Base-by-base conservation (phyloP, 2,113 vertebrate genomes). In the Ammodytes marinus region DNA sequence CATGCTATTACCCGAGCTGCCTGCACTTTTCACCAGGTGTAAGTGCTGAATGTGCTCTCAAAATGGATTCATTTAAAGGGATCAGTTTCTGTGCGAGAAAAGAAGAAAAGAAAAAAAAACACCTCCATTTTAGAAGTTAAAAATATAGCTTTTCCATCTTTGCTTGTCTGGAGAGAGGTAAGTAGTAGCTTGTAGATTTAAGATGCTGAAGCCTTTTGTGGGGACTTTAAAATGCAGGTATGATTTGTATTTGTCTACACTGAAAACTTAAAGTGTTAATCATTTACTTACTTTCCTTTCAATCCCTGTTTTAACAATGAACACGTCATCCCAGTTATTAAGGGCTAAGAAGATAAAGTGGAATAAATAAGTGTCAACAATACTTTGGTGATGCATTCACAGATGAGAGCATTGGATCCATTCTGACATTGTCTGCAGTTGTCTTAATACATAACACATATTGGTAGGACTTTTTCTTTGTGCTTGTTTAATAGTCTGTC, bases 1-100 rank as follows among this genome's bases (percentile, higher is more conserved):
- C 70, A 83, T 82, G 84, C 86, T 77, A 78, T 86, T 90, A 82
- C 82, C 90, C 68, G 71, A 73, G 70, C 85, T 84, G 83, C 74
- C 27, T 58, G 83, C 68, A 58, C 65, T 86, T 86, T 86, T 90
- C 65, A 77, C 79, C 82, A 84, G 77, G 64, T 84, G 75, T 43
- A 76, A 74, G 69, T 49, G 69, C 60, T 49, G 73, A 83, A 86
- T 67, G 74, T 37, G 14, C 75, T 79, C 80, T 84, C 70, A 81
- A 73, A 88, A 80, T 85, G 64, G 79, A 79, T 82, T 85, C 68
- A 77, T 84, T 54, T 72, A 59, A 81, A 75, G 46, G 68, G 76
- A 89, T 88, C 71, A 71, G 8, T 67, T 83, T 84, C 27, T 72
- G 61, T 75, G 54, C n/a, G 17, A 59, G 58, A 27, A 27, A 27